Percentiles rank a stretch among this genome's conserved stretches.
Evolutionary conservation across 1,140 invertebrate species (phyloP).

Genomic region (Parasteatoda tepidariorum): DNA sequence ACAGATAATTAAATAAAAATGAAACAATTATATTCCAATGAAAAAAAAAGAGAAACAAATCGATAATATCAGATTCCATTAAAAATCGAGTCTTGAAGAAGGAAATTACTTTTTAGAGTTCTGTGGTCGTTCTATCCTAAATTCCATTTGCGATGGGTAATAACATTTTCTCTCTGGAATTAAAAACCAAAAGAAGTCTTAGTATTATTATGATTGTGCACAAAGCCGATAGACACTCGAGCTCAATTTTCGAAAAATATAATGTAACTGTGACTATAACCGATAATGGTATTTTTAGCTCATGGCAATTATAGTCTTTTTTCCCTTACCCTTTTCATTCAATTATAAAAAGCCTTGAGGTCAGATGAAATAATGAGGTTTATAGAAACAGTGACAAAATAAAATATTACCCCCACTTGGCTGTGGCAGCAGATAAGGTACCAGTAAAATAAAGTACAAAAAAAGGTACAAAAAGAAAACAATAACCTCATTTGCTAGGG

Average conservation of each 20-base stretch:
- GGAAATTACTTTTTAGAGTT: neutral
- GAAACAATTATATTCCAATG: neutral
- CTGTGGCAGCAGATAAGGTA: conserved; percentile 5
- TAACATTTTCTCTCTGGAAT: neutral
- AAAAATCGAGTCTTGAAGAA: neutral
- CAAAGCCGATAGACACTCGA: neutral
- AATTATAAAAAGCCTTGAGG: conserved; percentile 46
- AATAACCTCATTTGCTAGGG: conserved; percentile 38
- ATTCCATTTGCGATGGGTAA: neutral
- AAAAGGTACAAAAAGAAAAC: conserved; percentile 24
- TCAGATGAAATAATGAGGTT: conserved; percentile 49
- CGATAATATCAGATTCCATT: conserved; percentile 7
- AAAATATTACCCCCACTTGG: conserved; percentile 32
- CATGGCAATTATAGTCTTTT: neutral
- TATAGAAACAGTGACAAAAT: conserved; percentile 54
- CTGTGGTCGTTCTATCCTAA: neutral
- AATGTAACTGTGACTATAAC: conserved; percentile 1
- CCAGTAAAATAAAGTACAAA: neutral
- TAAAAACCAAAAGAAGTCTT: neutral
- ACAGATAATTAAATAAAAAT: no score
- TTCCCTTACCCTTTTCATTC: neutral
- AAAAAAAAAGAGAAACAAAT: neutral
- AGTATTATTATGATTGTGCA: neutral
- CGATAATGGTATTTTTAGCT: conserved; percentile 52
- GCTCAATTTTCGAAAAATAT: conserved; percentile 7